Evolutionary conservation across 2,113 vertebrate genomes (phyloP), one percentile per base, ranked within the genome.

Genomic region (Gopherus evgoodei): DNA sequence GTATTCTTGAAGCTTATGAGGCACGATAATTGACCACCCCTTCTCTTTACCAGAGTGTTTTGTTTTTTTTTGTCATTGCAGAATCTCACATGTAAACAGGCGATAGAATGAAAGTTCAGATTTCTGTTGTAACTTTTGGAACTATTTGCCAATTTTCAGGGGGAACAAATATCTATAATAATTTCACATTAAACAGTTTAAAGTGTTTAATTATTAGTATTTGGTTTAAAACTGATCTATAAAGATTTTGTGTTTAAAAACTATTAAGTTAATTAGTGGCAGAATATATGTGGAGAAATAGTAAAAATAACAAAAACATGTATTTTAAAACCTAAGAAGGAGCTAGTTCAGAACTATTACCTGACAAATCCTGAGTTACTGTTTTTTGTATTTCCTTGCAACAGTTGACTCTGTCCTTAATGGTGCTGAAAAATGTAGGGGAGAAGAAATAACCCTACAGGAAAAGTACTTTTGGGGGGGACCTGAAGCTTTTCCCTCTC

Each of bases 391-490:
- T 92, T 86, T 29, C 56, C 9, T 17, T 93, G 94, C 44, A 56
- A 31, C 21, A 78, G 17, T 44, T 87, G 12, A 50, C 4, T 19
- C 9, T n/a, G 6, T 72, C 86, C 27, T 9, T 3, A 91, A 89
- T 25, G 13, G 5, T 4, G 38, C n/a, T 38, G 65, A 72, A 38
- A 72, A 35, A 72, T n/a, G n/a, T 72, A 38, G 31, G 25, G 4
- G 81, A 5, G 90, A 87, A 84, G 90, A 92, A 94, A 80, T 91
- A 87, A 87, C 86, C 57, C n/a, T 21, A 57, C 79, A 91, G 84
- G 54, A 92, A 94, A 72, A 89, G 62, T 79, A 92, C 22, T 54
- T 12, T 54, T 89, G 72, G 16, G 17, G 21, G 8, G 1, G 12
- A 59, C 88, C 94, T 38, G n/a, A 81, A 22, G 84, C 1, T 86